Evolutionary conservation across 2,797 vertebrate species (phyloP).

Genomic region (Potorous gilbertii): DNA sequence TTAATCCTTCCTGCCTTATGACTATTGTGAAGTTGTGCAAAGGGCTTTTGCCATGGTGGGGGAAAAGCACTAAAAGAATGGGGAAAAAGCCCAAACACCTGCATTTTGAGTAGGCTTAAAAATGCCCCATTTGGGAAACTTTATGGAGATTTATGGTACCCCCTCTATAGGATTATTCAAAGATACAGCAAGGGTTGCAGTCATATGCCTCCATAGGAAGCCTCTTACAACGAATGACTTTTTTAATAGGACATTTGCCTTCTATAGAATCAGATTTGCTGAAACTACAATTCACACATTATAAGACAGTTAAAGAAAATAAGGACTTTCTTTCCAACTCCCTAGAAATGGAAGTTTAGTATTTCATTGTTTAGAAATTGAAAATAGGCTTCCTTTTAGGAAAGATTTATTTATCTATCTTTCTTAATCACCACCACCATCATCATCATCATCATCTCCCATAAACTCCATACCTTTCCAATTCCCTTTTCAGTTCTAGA

Average conservation of each 20-base stretch:
- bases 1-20: constrained; percentile 64
- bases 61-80: constrained; percentile 18
- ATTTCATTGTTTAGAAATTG: constrained; percentile 38
- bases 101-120: constrained; percentile 17
- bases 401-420: background rate
- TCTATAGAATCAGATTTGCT: background rate
- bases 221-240: background rate
- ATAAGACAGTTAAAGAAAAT: constrained; percentile 30
- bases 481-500: background rate
- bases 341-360: background rate
- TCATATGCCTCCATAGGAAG: background rate
- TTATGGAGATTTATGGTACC: constrained; percentile 5
- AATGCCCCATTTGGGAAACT: constrained; percentile 39
- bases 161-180: constrained; percentile 23
- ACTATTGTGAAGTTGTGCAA: constrained; percentile 45
- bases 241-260: constrained; percentile 29
- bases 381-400: background rate
- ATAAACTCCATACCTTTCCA: background rate
- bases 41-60: constrained; percentile 10
- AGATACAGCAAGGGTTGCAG: constrained; percentile 23
- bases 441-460: background rate
- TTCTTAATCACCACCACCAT: no score
- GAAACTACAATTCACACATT: constrained; percentile 32
- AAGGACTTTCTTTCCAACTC: background rate
- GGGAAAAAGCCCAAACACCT: background rate